Base-by-base conservation (phyloP, 2,888 invertebrate genomes). In the Cylindroiulus punctatus region DNA sequence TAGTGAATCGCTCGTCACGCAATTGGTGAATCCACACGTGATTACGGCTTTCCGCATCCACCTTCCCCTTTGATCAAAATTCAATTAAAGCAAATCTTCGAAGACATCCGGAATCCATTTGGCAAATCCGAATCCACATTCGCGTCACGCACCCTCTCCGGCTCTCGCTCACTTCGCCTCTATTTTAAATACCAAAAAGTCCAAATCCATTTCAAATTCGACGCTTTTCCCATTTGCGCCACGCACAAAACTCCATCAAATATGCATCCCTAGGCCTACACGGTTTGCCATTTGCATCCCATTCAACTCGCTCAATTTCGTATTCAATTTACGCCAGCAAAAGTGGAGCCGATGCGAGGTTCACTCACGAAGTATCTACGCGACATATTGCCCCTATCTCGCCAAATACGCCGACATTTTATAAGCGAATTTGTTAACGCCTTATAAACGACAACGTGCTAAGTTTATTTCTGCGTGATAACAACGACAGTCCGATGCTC, bases 161-260 rank as follows among this genome's bases (percentile, higher is more conserved):
- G 8, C 57, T 65, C 57, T 22, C 57, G 8, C 57, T 22, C 57
- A 65, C 57, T 65, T 65, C 57, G 57, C n/a, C 8, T 65, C 57
- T 65, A 65, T 65, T 65, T 65, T 65, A 65, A 65, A 65, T 65
- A 65, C 57, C 57, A 65, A 65, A 65, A 65, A 65, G 57, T 65
- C 57, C 22, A 65, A 65, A 65, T 65, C 57, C 57, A 65, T 65
- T 65, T 65, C 57, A 65, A 65, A 65, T 65, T 65, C 57, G 57
- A 65, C 57, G 22, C 57, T 65, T 65, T 17, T 65, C 57, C 57
- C 57, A 65, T 65, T 65, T 65, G n/a, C 57, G 57, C 57, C 57
- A 4, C n/a, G 22, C 36, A 36, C 36, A 36, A 36, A 36, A 22
- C 22, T 22, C 57, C n/a, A 22, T 65, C 22, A 65, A 65, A 65